phyloP scores from a whole-genome alignment of 35 echinoderm and acorn worm genomes.

The Ophioderma brevispina region DNA sequence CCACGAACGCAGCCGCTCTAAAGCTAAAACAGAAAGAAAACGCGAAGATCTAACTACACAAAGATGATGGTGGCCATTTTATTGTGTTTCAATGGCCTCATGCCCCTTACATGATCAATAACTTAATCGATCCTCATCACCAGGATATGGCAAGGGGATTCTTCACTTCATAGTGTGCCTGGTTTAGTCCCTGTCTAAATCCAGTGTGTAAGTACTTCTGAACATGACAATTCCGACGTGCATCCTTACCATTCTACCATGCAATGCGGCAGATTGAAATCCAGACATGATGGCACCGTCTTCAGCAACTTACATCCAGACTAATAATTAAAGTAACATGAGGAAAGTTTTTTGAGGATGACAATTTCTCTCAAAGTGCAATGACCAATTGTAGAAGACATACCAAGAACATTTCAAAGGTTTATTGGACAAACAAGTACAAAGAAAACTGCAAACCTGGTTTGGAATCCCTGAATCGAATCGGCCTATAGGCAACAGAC shows the following conservation, averaged over 20 bases:
- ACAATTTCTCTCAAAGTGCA: too few species aligned
- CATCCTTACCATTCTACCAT: neutral
- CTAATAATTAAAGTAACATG: too few species aligned
- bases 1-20: too few species aligned
- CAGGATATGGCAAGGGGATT: slow-evolving; percentile 25
- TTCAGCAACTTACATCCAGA: too few species aligned
- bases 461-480: too few species aligned
- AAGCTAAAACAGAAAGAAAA: neutral
- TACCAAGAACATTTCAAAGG: too few species aligned
- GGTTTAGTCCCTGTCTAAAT: slow-evolving; percentile 58
- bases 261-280: neutral
- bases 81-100: slow-evolving; percentile 28
- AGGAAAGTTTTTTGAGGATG: too few species aligned
- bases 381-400: too few species aligned
- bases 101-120: slow-evolving; percentile 49
- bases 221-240: slow-evolving; percentile 48
- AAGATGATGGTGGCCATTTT: slow-evolving; percentile 58
- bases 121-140: slow-evolving; percentile 41
- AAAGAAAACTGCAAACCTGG: too few species aligned
- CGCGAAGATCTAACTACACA: slow-evolving; percentile 49
- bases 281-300: neutral
- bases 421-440: too few species aligned
- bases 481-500: too few species aligned
- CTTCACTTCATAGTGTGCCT: slow-evolving; percentile 29
- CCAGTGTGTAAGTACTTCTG: slow-evolving; percentile 46